A percentile compares a stretch with the other conserved stretches of the same genome.
These are phyloP conservation scores for Oryzaephilus surinamensis DNA, from an alignment of 1,140 invertebrate genomes.

Conservation along the genomic window DNA sequence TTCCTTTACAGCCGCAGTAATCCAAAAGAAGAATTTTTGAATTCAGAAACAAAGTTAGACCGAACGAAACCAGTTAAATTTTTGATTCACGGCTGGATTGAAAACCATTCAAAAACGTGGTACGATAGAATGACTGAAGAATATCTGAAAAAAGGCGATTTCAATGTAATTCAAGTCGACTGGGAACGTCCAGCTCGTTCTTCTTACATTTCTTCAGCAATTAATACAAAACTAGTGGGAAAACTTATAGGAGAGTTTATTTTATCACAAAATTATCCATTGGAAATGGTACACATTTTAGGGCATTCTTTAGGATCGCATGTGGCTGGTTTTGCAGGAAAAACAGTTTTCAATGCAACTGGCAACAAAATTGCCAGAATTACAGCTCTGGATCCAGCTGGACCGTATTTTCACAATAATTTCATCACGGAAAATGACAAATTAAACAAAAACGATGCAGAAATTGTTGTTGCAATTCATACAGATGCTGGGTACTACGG, in stretches of 20 bases:
- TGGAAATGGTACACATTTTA: slow-evolving; percentile 40
- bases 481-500: slow-evolving; percentile 61
- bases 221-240: slow-evolving; percentile 12
- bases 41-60: slow-evolving; percentile 1
- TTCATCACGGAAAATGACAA: slow-evolving; percentile 40
- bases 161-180: slow-evolving; percentile 54
- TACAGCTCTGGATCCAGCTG: slow-evolving; percentile 59
- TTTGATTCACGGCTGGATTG: slow-evolving; percentile 62
- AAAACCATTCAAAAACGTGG: slow-evolving; percentile 35
- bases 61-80: slow-evolving; percentile 44
- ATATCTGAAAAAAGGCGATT: slow-evolving; percentile 40
- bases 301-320: slow-evolving; percentile 52
- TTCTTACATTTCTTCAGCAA: slow-evolving; percentile 9
- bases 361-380: slow-evolving; percentile 42
- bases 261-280: slow-evolving; percentile 16
- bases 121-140: slow-evolving; percentile 37
- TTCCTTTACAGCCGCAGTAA: slow-evolving; percentile 31
- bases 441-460: slow-evolving; percentile 57
- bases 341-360: slow-evolving; percentile 5
- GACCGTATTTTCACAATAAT: slow-evolving; percentile 45
- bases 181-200: slow-evolving; percentile 37
- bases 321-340: slow-evolving; percentile 44
- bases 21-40: neutral
- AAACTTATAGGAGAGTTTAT: slow-evolving; percentile 33
- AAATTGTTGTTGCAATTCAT: slow-evolving; percentile 84